Conservation (phyloP, 2,888 invertebrate species). For the Apamea crenata region DNA sequence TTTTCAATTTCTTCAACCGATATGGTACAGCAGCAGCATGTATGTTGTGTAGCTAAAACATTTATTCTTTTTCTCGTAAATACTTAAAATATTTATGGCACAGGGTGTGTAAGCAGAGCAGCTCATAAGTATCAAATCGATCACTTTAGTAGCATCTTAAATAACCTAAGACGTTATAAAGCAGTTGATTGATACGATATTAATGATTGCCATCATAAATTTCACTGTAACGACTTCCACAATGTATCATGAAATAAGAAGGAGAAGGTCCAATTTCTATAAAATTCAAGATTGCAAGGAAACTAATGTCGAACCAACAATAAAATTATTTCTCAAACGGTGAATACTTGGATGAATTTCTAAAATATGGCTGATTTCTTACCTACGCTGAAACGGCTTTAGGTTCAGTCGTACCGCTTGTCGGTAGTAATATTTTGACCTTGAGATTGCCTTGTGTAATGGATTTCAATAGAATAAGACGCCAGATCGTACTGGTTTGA, state of each 20-base stretch:
- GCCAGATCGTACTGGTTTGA: neutral
- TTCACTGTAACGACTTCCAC: conserved; percentile 25
- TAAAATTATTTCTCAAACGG: neutral
- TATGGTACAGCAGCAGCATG: no score
- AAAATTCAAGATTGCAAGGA: neutral
- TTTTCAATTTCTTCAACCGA: neutral
- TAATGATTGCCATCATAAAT: conserved; percentile 51
- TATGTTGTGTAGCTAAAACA: neutral
- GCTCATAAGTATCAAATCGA: conserved; percentile 15
- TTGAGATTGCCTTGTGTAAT: neutral
- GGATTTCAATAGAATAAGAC: neutral
- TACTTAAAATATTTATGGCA: neutral
- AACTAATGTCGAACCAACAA: neutral
- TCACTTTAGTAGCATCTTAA: conserved; percentile 23
- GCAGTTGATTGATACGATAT: conserved; percentile 53
- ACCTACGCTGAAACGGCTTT: no score
- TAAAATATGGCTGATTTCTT: neutral
- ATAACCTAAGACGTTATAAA: conserved; percentile 26
- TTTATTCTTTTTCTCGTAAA: neutral
- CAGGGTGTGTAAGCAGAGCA: neutral
- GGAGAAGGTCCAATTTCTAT: conserved; percentile 8
- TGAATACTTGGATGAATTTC: neutral
- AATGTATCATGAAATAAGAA: neutral
- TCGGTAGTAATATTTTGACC: neutral
- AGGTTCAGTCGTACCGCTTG: neutral